Evolutionary conservation across 2,888 invertebrate genomes (phyloP), one percentile per base, ranked within the genome.

Genomic region (Dolichopus griseipennis): DNA sequence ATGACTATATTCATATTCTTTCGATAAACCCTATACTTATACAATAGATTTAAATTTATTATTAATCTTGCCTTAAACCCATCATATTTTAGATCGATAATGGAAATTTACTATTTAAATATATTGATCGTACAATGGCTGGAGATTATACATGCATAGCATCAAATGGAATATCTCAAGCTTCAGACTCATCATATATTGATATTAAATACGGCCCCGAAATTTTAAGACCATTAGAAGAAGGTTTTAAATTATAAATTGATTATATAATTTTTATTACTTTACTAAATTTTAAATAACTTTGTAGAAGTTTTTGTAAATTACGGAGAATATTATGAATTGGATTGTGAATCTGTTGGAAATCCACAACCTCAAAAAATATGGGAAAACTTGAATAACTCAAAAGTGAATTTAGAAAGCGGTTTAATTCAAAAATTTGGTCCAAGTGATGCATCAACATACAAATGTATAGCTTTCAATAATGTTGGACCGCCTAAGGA

Each of bases 391-490:
- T 8, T 37, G 34, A 21, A n/a, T 7, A 12, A 20, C 5, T 8
- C 37, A 18, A n/a, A 12, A 9, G 4, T 0, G 12, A 65, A 21
- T 64, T 68, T 68, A 18, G 61, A 65, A 62, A 67, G 65, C 12
- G 63, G 65, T 21, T 21, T 4, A 61, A 70, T 74, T 61, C 12
- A 65, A 61, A 67, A 69, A 65, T 71, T 74, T 62, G 68, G 66
- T 34, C 63, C 66, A 2, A 67, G 69, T n/a, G 70, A 76, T 68
- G 73, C 74, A 68, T 77, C 76, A 34, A 65, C 61, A 37, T 78
- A 77, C 69, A 70, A 66, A 2, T 78, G 78, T 68, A 66, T 68
- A 67, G 76, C 74, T 0, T 65, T 68, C 8, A 73, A 73, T 69
- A 66, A 68, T 22, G 65, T 72, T 43, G 73, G 72, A 33, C 34